These are phyloP conservation scores for Serripes groenlandicus DNA, from an alignment of 2,888 invertebrate species.

Conservation along the genomic window DNA sequence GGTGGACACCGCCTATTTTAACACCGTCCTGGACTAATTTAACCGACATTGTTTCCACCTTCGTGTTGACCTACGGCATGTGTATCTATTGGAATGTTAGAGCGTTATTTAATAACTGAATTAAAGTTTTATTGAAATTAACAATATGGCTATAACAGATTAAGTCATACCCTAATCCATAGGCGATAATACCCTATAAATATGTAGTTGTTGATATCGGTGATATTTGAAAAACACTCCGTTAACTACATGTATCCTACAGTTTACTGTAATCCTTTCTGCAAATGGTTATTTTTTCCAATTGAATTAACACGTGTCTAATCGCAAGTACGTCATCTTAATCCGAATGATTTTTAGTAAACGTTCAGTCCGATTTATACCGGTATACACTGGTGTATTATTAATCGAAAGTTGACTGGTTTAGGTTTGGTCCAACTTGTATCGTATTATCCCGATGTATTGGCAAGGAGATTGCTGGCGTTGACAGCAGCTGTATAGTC, in stretches of 20 bases:
- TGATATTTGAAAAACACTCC: not conserved
- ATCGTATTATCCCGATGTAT: too few species aligned
- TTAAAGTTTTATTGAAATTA: constrained; percentile 19
- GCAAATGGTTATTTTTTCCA: not conserved
- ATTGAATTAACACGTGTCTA: not conserved
- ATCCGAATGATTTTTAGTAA: not conserved
- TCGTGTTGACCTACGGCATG: not conserved
- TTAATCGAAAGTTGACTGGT: too few species aligned
- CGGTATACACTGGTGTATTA: too few species aligned
- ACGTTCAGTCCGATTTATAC: not conserved
- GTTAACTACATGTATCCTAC: not conserved
- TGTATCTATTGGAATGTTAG: not conserved
- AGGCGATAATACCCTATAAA: not conserved
- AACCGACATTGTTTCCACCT: constrained; percentile 21
- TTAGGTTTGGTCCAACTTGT: too few species aligned
- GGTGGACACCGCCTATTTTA: not conserved
- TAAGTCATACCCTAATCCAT: constrained; percentile 21
- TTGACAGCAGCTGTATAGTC: too few species aligned
- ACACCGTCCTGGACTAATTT: constrained; percentile 3
- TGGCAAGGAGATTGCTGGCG: too few species aligned
- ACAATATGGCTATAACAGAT: not conserved
- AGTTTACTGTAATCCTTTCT: not conserved
- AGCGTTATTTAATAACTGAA: not conserved
- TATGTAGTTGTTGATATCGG: not conserved
- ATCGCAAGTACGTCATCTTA: not conserved